Evolutionary conservation across 2,888 invertebrate species (phyloP).

Genomic region (Cephus rjabovi): DNA sequence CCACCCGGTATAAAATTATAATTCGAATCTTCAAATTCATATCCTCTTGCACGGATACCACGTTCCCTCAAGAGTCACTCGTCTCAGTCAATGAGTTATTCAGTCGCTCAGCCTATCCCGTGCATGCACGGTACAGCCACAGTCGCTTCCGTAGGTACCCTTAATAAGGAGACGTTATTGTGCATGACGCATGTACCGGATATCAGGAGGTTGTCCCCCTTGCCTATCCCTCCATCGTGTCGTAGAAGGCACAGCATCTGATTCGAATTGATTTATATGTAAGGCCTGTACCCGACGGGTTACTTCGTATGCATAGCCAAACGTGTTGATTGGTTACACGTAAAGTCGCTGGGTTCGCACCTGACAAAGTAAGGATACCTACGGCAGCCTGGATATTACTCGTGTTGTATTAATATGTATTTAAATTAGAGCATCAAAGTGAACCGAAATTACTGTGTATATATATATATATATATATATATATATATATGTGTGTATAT

Average conservation of each 20-base stretch:
- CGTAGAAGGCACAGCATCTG: neutral
- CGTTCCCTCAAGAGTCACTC: neutral
- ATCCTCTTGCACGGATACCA: neutral
- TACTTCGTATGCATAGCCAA: slow-evolving; percentile 51
- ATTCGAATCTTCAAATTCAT: neutral
- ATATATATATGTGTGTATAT: neutral
- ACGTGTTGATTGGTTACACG: slow-evolving; percentile 51
- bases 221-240: neutral
- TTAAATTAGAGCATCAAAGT: slow-evolving; percentile 57
- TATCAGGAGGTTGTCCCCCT: neutral
- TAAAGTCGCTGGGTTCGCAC: slow-evolving; percentile 31
- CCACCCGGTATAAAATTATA: neutral
- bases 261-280: slow-evolving; percentile 40
- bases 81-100: neutral
- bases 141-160: slow-evolving; percentile 25
- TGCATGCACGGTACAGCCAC: too few relatives aligned
- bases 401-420: slow-evolving; percentile 58
- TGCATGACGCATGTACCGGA: slow-evolving; percentile 1
- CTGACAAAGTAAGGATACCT: slow-evolving; percentile 12
- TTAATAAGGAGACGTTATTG: slow-evolving; percentile 38
- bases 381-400: slow-evolving; percentile 33
- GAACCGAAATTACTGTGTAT: slow-evolving; percentile 42
- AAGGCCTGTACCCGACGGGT: slow-evolving; percentile 27
- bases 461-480: slow-evolving; percentile 3
- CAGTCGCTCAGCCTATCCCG: neutral